Evolutionary conservation across 2,113 vertebrate genomes (phyloP).

Genomic region (Baryphthengus martii): DNA sequence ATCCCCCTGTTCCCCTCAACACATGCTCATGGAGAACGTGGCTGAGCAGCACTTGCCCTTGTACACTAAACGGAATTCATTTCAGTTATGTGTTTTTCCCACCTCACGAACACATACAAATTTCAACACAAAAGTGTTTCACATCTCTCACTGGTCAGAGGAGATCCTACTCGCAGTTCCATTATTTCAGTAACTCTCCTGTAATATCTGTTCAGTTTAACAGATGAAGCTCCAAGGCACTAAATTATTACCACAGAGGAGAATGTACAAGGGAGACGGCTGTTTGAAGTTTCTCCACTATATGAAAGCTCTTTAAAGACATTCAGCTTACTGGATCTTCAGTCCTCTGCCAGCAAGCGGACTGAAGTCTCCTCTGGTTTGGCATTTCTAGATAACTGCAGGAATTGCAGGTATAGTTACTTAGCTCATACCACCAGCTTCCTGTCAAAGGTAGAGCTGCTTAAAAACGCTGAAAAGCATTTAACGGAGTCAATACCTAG

Average conservation of each 20-base stretch:
- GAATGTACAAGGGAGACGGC: not conserved
- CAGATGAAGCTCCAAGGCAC: not conserved
- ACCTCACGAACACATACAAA: not conserved
- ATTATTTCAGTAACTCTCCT: not conserved
- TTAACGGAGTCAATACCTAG: not conserved
- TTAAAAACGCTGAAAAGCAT: not conserved
- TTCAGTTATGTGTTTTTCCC: not conserved
- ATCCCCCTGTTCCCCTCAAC: not conserved
- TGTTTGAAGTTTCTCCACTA: not conserved
- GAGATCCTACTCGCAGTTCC: not conserved
- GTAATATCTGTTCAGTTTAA: not conserved
- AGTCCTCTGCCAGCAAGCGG: not conserved
- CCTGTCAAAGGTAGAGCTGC: not conserved
- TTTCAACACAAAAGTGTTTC: not conserved
- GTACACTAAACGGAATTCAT: not conserved
- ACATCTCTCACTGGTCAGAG: not conserved
- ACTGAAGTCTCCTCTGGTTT: not conserved
- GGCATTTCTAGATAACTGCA: not conserved
- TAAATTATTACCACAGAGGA: not conserved
- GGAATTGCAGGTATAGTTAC: not conserved
- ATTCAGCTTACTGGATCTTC: not conserved
- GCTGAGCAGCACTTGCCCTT: not conserved
- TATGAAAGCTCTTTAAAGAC: not conserved
- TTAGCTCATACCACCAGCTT: not conserved
- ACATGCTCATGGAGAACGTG: not conserved